These are phyloP conservation scores for Erpornis zantholeuca DNA, from an alignment of 2,113 vertebrate species.

Conservation along the genomic window DNA sequence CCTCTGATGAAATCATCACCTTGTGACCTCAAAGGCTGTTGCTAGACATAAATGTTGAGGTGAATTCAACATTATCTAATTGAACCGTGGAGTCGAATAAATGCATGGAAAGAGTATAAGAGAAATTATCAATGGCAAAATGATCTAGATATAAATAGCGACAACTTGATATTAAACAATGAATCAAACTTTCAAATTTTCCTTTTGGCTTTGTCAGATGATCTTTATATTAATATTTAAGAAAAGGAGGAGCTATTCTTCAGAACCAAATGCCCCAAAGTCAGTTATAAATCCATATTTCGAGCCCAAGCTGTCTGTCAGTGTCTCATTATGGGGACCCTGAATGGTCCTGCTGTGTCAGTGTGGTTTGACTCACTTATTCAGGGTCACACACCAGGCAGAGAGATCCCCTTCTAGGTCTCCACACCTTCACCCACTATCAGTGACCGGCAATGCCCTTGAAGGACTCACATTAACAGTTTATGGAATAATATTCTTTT, in stretches of 20 bases:
- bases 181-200: background rate
- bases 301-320: background rate
- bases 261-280: background rate
- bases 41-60: background rate
- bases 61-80: background rate
- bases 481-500: background rate
- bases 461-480: background rate
- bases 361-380: background rate
- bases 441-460: fast-evolving
- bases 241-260: background rate
- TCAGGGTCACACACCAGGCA: background rate
- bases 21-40: background rate
- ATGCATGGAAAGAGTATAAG: background rate
- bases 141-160: background rate
- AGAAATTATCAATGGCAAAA: background rate
- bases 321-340: background rate
- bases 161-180: background rate
- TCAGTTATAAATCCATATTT: background rate
- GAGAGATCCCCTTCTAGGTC: background rate
- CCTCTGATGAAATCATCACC: background rate
- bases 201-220: background rate
- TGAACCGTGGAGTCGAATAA: background rate
- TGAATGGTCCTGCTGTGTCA: background rate
- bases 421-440: background rate
- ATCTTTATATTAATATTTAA: background rate